Evolutionary conservation across 2,888 invertebrate species (phyloP).

Genomic region (Eulithis testata): DNA sequence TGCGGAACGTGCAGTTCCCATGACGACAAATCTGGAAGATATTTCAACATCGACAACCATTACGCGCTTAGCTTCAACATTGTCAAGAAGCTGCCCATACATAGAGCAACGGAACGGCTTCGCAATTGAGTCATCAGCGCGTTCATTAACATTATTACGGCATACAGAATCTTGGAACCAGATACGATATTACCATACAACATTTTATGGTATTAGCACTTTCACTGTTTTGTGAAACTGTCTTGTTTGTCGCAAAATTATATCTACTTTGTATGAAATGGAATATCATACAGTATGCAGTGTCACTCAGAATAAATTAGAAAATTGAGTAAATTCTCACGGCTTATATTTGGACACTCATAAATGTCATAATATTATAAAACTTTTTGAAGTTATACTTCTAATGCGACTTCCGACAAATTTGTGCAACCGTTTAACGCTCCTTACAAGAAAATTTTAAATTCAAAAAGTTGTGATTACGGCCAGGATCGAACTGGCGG

Average conservation of each 20-base stretch:
- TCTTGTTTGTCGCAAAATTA: slow-evolving; percentile 29
- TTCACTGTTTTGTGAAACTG: slow-evolving; percentile 39
- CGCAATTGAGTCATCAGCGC: slow-evolving; percentile 27
- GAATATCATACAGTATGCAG: slow-evolving; percentile 7
- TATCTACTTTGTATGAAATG: slow-evolving; percentile 21
- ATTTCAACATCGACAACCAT: slow-evolving; percentile 36
- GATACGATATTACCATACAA: slow-evolving; percentile 29
- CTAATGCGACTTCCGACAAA: too few relatives aligned
- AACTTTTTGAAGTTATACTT: too few relatives aligned
- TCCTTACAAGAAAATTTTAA: too few relatives aligned
- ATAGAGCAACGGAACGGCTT: slow-evolving; percentile 23
- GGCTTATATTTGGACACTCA: too few relatives aligned
- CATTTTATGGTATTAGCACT: slow-evolving; percentile 42
- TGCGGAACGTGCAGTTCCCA: slow-evolving; percentile 60
- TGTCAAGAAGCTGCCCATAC: slow-evolving; percentile 38
- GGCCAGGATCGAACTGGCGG: too few relatives aligned
- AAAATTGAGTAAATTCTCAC: background rate
- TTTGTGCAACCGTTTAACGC: too few relatives aligned
- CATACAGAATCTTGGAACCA: slow-evolving; percentile 18
- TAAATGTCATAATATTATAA: too few relatives aligned
- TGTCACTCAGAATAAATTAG: slow-evolving; percentile 1
- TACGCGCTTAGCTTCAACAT: slow-evolving; percentile 27
- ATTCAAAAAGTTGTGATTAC: too few relatives aligned
- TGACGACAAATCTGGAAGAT: slow-evolving; percentile 45
- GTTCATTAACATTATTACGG: slow-evolving; percentile 30